Evolutionary conservation across 2,888 invertebrate species (phyloP).

Genomic region (Ceramica pisi): DNA sequence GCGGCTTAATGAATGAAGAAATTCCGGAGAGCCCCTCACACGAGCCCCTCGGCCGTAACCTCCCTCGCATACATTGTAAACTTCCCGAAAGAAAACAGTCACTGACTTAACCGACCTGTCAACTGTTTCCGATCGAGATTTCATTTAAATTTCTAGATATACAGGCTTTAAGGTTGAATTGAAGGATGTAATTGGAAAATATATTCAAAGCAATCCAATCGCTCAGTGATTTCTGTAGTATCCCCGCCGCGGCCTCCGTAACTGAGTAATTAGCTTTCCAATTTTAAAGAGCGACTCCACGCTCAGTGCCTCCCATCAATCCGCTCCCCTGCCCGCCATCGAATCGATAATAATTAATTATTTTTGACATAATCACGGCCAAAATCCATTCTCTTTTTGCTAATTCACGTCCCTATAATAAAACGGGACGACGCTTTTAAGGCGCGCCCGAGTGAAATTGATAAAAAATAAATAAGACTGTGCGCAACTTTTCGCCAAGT

Average conservation of each 20-base stretch:
- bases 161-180: slow-evolving; percentile 27
- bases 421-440: slow-evolving; percentile 88
- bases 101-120: slow-evolving; percentile 62
- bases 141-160: slow-evolving; percentile 39
- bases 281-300: slow-evolving; percentile 86
- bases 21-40: slow-evolving; percentile 82
- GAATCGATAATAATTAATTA: slow-evolving; percentile 94
- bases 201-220: slow-evolving; percentile 68
- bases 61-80: slow-evolving; percentile 82
- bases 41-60: slow-evolving; percentile 74
- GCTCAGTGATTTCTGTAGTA: slow-evolving; percentile 77
- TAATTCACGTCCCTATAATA: slow-evolving; percentile 93
- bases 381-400: slow-evolving; percentile 92
- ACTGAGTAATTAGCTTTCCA: slow-evolving; percentile 88
- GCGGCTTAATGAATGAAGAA: slow-evolving; percentile 89
- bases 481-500: slow-evolving; percentile 85
- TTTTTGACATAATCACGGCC: slow-evolving; percentile 93
- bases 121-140: slow-evolving; percentile 49
- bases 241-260: slow-evolving; percentile 76
- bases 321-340: slow-evolving; percentile 83
- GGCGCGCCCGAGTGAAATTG: slow-evolving; percentile 86
- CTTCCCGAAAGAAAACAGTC: slow-evolving; percentile 69
- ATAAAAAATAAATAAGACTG: slow-evolving; percentile 90
- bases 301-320: slow-evolving; percentile 84
- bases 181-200: slow-evolving; percentile 45